Conservation (phyloP, 2,797 vertebrate species). For the Microcaecilia unicolor region DNA sequence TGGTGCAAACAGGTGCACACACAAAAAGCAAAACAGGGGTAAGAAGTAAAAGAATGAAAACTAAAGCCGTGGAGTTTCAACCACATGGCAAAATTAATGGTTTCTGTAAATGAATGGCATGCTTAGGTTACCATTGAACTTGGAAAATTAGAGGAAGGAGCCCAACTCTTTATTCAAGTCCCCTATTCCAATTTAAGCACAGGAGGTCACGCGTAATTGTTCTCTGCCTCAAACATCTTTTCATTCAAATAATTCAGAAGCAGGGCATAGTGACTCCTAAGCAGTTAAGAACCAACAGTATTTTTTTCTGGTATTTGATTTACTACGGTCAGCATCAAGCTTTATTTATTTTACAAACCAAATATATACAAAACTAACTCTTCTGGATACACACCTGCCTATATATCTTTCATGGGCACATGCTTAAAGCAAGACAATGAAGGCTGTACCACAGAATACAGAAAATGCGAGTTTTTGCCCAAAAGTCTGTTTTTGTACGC, state of each 20-base stretch:
- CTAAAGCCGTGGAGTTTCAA: constrained; percentile 64
- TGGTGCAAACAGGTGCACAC: constrained; percentile 94
- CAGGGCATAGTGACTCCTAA: constrained; percentile 29
- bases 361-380: no score
- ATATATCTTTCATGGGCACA: no score
- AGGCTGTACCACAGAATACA: no score
- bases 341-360: no score
- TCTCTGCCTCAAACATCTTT: constrained; percentile 37
- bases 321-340: no score
- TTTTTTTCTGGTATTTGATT: constrained; percentile 35
- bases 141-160: constrained; percentile 63
- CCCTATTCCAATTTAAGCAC: constrained; percentile 46
- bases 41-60: constrained; percentile 69
- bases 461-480: no score
- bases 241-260: constrained; percentile 45
- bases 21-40: constrained; percentile 70
- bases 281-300: no score
- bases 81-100: constrained; percentile 64
- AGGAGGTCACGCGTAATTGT: constrained; percentile 46
- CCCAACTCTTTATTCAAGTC: constrained; percentile 59
- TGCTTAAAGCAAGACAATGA: no score
- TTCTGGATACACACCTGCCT: no score
- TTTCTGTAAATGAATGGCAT: constrained; percentile 58
- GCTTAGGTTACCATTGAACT: constrained; percentile 66
- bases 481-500: no score